These are phyloP conservation scores for Heliconius nattereri DNA, from an alignment of 1,140 invertebrate species.

Conservation along the genomic window DNA sequence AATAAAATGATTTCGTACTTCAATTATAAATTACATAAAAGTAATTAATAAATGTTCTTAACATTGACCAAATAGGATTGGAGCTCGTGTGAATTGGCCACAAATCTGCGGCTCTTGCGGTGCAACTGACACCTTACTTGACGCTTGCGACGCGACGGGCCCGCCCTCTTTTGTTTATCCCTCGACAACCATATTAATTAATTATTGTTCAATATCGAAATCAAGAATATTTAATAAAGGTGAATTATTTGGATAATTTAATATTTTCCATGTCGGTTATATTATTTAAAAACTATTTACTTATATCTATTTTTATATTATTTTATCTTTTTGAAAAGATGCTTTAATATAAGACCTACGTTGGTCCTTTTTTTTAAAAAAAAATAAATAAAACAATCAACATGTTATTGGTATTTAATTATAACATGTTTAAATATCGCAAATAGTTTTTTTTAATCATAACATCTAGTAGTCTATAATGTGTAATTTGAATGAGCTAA, in stretches of 20 bases:
- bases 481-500: slow-evolving; percentile 20
- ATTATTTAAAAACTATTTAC: too few species aligned
- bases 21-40: slow-evolving; percentile 32
- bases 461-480: not conserved
- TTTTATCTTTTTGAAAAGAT: too few species aligned
- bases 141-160: slow-evolving; percentile 50
- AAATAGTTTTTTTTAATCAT: not conserved
- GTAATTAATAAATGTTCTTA: slow-evolving; percentile 40
- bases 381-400: too few species aligned
- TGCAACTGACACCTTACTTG: slow-evolving; percentile 67
- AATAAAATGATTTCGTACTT: not conserved
- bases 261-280: too few species aligned
- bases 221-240: not conserved
- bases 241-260: not conserved
- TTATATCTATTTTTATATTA: too few species aligned
- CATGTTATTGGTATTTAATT: too few species aligned
- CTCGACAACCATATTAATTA: slow-evolving; percentile 58
- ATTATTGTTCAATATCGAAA: slow-evolving; percentile 41
- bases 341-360: too few species aligned
- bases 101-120: slow-evolving; percentile 61
- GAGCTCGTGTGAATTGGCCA: slow-evolving; percentile 55
- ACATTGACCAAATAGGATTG: slow-evolving; percentile 33
- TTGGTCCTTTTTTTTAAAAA: too few species aligned
- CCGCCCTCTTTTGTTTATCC: slow-evolving; percentile 68
- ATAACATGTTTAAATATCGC: not conserved